Conservation (phyloP, 2,797 vertebrate species). For the Helostoma temminkii region DNA sequence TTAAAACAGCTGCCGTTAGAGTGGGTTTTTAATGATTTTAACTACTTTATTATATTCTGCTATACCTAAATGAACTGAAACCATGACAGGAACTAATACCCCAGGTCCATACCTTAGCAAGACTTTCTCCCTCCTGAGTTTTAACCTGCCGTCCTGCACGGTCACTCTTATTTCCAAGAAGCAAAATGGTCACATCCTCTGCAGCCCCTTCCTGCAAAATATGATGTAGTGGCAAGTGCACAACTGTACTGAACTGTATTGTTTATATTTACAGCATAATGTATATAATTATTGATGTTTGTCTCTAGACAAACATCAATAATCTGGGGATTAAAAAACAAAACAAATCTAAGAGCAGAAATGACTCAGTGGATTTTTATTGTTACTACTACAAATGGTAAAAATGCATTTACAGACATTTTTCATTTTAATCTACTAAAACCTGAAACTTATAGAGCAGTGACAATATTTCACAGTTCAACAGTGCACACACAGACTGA, state of each 20-base stretch:
- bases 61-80: not conserved
- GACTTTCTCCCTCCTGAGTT: constrained; percentile 77
- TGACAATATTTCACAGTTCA: not conserved
- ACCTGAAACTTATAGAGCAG: not conserved
- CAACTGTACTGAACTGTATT: not conserved
- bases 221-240: constrained; percentile 1
- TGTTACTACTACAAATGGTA: too few species aligned
- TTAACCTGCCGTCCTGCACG: constrained; percentile 81
- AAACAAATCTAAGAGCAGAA: not conserved
- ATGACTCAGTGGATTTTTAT: too few species aligned
- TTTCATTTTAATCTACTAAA: not conserved
- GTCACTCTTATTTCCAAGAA: constrained; percentile 95
- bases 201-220: constrained; percentile 85
- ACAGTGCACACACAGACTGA: not conserved
- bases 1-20: constrained; percentile 1
- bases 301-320: not conserved
- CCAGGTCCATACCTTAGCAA: constrained; percentile 86
- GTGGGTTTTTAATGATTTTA: not conserved
- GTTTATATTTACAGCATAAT: not conserved
- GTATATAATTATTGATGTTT: not conserved
- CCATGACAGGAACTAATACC: not conserved
- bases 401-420: not conserved
- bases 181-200: constrained; percentile 82
- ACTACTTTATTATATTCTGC: not conserved
- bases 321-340: too few species aligned